A percentile compares a stretch with the other conserved stretches of the same genome.
Conservation (phyloP, 1,140 invertebrate genomes). For the Nasonia giraulti region DNA sequence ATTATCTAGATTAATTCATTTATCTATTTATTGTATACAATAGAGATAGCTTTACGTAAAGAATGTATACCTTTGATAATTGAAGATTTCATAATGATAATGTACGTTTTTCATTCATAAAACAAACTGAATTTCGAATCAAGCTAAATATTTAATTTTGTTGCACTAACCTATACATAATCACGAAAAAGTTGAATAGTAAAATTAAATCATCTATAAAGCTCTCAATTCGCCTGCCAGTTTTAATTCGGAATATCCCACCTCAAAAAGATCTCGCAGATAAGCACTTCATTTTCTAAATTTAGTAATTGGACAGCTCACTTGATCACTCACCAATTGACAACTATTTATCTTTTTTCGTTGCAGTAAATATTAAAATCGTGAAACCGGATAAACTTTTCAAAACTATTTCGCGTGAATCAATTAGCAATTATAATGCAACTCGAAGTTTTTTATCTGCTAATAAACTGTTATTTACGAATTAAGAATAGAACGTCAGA, state of each 20-base stretch:
- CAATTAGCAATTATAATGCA: not conserved
- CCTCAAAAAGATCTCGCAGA: not conserved
- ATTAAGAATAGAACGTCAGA: constrained; percentile 53
- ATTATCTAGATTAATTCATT: too few relatives aligned
- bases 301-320: not conserved
- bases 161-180: not conserved
- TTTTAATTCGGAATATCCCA: not conserved
- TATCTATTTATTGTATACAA: too few relatives aligned
- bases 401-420: not conserved
- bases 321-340: not conserved
- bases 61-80: too few relatives aligned
- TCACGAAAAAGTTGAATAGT: not conserved
- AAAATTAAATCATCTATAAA: not conserved
- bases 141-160: not conserved
- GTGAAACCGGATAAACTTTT: not conserved
- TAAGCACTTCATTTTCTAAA: not conserved
- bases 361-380: not conserved
- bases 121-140: too few relatives aligned
- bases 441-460: not conserved
- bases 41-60: too few relatives aligned
- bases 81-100: too few relatives aligned
- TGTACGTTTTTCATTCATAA: too few relatives aligned
- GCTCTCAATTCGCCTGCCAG: not conserved
- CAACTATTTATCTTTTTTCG: not conserved
- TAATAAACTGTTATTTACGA: not conserved